A percentile compares a stretch with the other conserved stretches of the same genome.
These are phyloP conservation scores for Crotalus adamanteus DNA, from an alignment of 2,797 vertebrate genomes.

Conservation along the genomic window DNA sequence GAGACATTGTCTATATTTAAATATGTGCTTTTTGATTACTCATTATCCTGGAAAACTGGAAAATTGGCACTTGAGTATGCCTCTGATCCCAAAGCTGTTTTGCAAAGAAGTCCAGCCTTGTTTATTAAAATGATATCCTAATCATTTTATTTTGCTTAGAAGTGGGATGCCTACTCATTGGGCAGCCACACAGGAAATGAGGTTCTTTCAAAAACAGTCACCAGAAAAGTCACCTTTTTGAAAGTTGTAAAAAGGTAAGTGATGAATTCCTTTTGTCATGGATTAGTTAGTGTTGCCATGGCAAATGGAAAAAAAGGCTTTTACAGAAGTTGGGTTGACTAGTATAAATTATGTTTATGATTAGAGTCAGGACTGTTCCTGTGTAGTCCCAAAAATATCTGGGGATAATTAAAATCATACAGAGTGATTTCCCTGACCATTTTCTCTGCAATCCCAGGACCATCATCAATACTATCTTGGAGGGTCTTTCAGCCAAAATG, in stretches of 20 bases:
- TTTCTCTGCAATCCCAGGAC: not conserved
- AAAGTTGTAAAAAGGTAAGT: not conserved
- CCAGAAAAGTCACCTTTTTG: constrained; percentile 2
- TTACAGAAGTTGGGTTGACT: not conserved
- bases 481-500: not conserved
- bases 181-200: constrained; percentile 29
- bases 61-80: constrained; percentile 45
- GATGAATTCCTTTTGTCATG: constrained; percentile 18
- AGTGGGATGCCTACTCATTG: constrained; percentile 23
- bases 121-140: constrained; percentile 49
- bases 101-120: constrained; percentile 50
- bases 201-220: constrained; percentile 23
- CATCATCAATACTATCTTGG: not conserved
- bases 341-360: not conserved
- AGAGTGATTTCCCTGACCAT: not conserved
- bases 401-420: not conserved
- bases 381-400: not conserved
- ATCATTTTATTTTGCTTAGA: constrained; percentile 44
- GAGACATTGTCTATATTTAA: constrained; percentile 65
- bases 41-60: constrained; percentile 50
- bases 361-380: not conserved
- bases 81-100: constrained; percentile 47
- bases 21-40: constrained; percentile 54
- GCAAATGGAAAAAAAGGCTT: not conserved
- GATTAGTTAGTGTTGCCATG: constrained; percentile 45